Base-by-base conservation (phyloP, 1,140 invertebrate genomes). In the Marisa cornuarietis region DNA sequence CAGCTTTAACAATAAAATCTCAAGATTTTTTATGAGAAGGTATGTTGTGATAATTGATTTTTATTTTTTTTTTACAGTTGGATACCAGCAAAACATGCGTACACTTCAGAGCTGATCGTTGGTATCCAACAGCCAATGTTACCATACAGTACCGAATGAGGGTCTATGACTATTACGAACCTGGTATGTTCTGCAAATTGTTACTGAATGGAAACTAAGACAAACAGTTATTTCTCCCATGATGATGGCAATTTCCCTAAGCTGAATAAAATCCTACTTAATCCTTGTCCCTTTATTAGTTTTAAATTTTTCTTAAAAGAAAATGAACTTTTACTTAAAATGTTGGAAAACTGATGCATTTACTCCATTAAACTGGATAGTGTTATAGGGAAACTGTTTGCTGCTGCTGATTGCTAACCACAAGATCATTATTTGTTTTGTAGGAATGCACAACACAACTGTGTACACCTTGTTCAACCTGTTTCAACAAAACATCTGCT, bases 101-200 rank as follows among this genome's bases (percentile, higher is more conserved):
- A 0, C 95, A 96, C 88, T 97, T 98, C 85, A 97, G 96, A 0
- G 94, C 98, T 49, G 96, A 98, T 91, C 93, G 98, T 82, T 99
- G 97, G 97, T 96, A 94, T 91, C 98, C 97, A 13, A 96, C 98
- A 6, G 97, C 97, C 20, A 99, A 99, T 91, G 96, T 98, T 95
- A 97, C 97, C 0, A 93, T 96, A 52, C 97, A 96, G 89, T 92
- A 98, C 82, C 94, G 96, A 6, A 94, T 98, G 71, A 94, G 96
- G 84, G 94, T 99, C 11, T 99, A 98, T 90, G 97, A 99, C 92
- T 99, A 98, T 88, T 99, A 99, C 92, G 95, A 97, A 79, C 97
- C 97, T 89, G 96, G 96, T 97, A 91, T 92, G 90, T 79, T 18
- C 11, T 58, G n/a, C 79, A 80, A 51, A 62, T 63, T 58, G 54